Base-by-base conservation (phyloP, 2,888 invertebrate genomes). In the Ophion slaviceki region DNA sequence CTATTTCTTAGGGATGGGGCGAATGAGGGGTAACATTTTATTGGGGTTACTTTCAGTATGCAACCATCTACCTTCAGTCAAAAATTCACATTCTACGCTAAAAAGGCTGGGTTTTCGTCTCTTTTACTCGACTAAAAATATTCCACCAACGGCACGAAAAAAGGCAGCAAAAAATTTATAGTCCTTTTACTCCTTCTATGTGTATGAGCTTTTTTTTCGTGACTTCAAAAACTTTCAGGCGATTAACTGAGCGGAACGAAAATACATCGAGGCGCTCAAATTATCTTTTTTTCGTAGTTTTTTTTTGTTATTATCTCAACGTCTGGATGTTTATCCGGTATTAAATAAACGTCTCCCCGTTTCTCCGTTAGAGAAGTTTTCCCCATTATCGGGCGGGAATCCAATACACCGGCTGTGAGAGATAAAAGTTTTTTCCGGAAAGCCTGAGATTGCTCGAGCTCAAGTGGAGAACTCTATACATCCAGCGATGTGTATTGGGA, bases 381-480 rank as follows among this genome's bases (percentile, higher is more conserved):
- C 40, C 61, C 62, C 78, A 72, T 77, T 66, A 81, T 85, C 74
- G 77, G n/a, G n/a, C 57, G 32, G 61, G 67, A 59, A 20, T 71
- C 59, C 53, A 57, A 66, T 76, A 66, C 28, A 77, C 47, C 20
- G 40, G 47, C 32, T 36, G 67, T 14, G 84, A 68, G 72, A 57
- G 77, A 85, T 74, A 78, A 85, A 85, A 72, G 32, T 84, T 84
- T 84, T 68, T 53, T 2, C 28, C 61, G 8, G 72, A 36, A 75
- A 24, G 36, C 45, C 36, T 32, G 74, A 81, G 84, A 85, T 85
- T 85, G 68, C 72, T 64, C 64, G 74, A 47, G n/a, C 70, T 78
- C 81, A 78, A 81, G 77, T 72, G 45, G 57, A 66, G 47, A 72
- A 57, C 17, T 61, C 61, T 67, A 17, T 62, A 62, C 61, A 53